Evolutionary conservation across 2,797 vertebrate species (phyloP).

Genomic region (Scomberomorus guttatus): DNA sequence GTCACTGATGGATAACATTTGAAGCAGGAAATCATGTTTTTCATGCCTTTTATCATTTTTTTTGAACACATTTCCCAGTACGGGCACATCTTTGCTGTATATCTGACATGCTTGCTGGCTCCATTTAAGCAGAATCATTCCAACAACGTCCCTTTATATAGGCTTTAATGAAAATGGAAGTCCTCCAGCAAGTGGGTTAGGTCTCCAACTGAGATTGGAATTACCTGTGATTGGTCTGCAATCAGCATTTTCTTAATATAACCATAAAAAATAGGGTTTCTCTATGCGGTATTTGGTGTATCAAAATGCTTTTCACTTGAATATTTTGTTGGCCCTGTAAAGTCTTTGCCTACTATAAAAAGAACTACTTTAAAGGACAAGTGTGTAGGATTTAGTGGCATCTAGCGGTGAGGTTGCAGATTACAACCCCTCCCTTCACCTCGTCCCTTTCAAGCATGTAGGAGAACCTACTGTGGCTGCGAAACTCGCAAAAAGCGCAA

Average conservation of each 20-base stretch:
- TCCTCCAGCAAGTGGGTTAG: neutral
- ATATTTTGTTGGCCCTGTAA: neutral
- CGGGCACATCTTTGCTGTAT: neutral
- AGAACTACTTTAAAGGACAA: neutral
- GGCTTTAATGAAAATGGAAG: neutral
- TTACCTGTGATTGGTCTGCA: slow-evolving; percentile 21
- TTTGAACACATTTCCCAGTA: neutral
- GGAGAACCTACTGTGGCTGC: too few relatives aligned
- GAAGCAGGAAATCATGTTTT: neutral
- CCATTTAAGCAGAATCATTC: neutral
- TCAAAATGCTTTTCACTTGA: neutral
- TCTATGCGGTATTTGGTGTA: neutral
- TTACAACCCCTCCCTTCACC: too few relatives aligned
- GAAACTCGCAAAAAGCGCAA: too few relatives aligned
- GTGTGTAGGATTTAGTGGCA: too few relatives aligned
- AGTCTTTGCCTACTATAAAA: too few relatives aligned
- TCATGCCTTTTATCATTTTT: neutral
- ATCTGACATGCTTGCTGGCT: neutral
- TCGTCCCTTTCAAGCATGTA: too few relatives aligned
- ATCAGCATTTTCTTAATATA: slow-evolving; percentile 14
- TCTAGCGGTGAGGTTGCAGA: too few relatives aligned
- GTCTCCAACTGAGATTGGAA: slow-evolving; percentile 32
- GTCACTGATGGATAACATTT: neutral
- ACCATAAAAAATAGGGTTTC: neutral
- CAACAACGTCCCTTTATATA: neutral